These are phyloP conservation scores for Anarrhichthys ocellatus DNA, from an alignment of 2,113 vertebrate genomes.

Conservation along the genomic window DNA sequence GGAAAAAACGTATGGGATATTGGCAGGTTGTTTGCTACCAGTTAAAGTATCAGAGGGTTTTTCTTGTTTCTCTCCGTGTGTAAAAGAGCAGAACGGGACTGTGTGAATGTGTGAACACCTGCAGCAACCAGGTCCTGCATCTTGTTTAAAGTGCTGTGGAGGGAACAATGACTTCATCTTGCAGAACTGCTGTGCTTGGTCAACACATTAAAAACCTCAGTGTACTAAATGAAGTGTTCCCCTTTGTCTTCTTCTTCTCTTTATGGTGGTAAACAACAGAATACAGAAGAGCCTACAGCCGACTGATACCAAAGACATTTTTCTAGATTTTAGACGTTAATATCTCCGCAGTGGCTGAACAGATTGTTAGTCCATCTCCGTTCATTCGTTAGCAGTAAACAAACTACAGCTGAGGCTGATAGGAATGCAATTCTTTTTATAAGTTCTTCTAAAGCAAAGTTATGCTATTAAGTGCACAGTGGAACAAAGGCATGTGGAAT, in stretches of 20 bases:
- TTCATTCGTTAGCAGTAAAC: not conserved
- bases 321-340: no score
- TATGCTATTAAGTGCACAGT: not conserved
- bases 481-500: no score
- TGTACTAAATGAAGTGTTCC: conserved; percentile 58
- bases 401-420: not conserved
- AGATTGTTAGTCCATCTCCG: not conserved
- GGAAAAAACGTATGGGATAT: conserved; percentile 36
- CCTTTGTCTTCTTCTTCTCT: conserved; percentile 32
- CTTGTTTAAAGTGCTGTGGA: conserved; percentile 51
- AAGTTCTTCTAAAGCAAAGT: not conserved
- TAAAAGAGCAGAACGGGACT: conserved; percentile 21
- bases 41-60: conserved; percentile 41
- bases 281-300: not conserved
- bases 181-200: conserved; percentile 68
- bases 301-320: no score
- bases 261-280: not conserved
- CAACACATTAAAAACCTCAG: conserved; percentile 83
- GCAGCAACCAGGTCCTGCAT: conserved; percentile 48
- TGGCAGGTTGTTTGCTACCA: conserved; percentile 60
- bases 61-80: conserved; percentile 20
- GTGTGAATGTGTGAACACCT: conserved; percentile 51
- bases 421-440: not conserved
- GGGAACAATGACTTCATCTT: conserved; percentile 46
- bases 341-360: no score